phyloP scores from a whole-genome alignment of 2,888 invertebrate species.

The Pilophorus perplexus region DNA sequence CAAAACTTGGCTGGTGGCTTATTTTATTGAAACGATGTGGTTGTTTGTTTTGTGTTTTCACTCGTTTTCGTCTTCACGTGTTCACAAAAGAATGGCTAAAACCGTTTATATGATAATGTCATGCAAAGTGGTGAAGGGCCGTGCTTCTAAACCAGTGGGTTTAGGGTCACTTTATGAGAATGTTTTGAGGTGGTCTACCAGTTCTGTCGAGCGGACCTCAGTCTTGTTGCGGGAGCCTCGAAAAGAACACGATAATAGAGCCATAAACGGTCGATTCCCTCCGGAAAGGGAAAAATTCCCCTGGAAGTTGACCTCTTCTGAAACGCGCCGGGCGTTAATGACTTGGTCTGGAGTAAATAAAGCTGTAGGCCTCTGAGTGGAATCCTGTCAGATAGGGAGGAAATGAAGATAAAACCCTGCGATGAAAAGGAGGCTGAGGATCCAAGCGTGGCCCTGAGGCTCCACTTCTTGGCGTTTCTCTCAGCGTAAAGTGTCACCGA shows the following conservation, averaged over 20 bases:
- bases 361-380: background rate
- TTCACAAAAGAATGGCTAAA: background rate
- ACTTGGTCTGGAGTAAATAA: background rate
- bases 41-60: too few relatives aligned
- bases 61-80: background rate
- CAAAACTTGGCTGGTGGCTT: too few relatives aligned
- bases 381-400: background rate
- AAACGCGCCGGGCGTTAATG: background rate
- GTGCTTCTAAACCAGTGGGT: background rate
- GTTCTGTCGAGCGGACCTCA: background rate
- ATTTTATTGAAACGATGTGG: too few relatives aligned
- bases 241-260: background rate
- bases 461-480: too few relatives aligned
- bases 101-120: background rate
- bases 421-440: too few relatives aligned
- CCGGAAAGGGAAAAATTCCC: background rate
- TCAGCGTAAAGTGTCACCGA: too few relatives aligned
- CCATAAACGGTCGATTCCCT: background rate
- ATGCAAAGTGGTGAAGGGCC: background rate
- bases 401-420: too few relatives aligned
- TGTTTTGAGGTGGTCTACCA: background rate
- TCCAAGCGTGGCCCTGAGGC: too few relatives aligned
- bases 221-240: background rate
- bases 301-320: background rate
- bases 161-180: background rate